These are phyloP conservation scores for Telenomus remus DNA, from an alignment of 1,140 invertebrate genomes.

Conservation along the genomic window DNA sequence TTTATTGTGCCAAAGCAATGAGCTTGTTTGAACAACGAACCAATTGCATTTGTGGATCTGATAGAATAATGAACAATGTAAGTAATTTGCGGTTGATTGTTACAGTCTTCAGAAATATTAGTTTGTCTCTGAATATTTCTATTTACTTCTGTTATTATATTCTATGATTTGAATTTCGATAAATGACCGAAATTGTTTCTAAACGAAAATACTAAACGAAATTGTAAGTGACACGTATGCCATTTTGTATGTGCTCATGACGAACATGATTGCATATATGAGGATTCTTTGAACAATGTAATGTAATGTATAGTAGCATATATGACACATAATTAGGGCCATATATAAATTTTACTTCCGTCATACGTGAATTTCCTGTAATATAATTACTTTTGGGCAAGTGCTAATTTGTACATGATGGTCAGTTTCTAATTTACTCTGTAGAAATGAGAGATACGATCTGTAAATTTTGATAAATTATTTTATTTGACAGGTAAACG, in stretches of 20 bases:
- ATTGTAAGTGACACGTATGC: too few relatives aligned
- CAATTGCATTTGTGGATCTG: conserved; percentile 6
- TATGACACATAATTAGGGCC: not conserved
- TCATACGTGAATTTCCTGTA: too few relatives aligned
- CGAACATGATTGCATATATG: too few relatives aligned
- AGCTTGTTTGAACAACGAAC: conserved; percentile 9
- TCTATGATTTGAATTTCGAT: too few relatives aligned
- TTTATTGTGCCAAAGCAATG: conserved; percentile 34
- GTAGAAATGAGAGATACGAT: not conserved
- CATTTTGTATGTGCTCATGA: too few relatives aligned
- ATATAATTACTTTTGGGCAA: conserved; percentile 7
- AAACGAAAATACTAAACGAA: too few relatives aligned
- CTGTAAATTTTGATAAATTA: conserved; percentile 1
- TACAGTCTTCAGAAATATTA: too few relatives aligned
- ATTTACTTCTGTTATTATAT: too few relatives aligned
- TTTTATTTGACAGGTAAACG: not conserved
- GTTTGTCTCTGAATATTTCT: too few relatives aligned
- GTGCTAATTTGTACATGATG: conserved; percentile 5
- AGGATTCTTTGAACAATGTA: not conserved
- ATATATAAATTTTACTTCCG: too few relatives aligned
- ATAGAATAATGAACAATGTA: not conserved
- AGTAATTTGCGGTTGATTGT: too few relatives aligned
- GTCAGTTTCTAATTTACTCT: not conserved
- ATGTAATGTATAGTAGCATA: not conserved
- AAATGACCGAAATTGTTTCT: too few relatives aligned